A percentile compares a stretch with the other conserved stretches of the same genome.
These are phyloP conservation scores for Camponotus floridanus DNA, from an alignment of 1,140 invertebrate genomes.

Conservation along the genomic window DNA sequence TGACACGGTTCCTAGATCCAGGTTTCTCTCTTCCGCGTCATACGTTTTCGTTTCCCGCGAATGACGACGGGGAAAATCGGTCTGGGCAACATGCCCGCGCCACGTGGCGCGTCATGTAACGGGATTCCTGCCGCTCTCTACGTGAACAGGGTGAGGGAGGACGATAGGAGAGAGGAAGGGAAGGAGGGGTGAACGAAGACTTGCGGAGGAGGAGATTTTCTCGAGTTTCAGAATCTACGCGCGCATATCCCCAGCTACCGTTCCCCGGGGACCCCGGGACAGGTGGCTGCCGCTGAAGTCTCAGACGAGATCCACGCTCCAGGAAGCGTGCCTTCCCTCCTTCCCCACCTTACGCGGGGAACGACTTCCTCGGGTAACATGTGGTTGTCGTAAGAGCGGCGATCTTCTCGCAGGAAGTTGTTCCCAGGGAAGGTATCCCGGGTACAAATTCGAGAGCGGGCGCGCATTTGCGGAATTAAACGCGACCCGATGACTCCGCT, in stretches of 20 bases:
- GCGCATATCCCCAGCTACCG: neutral
- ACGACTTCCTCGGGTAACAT: slow-evolving; percentile 74
- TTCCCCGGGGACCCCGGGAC: slow-evolving; percentile 70
- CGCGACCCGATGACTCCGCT: slow-evolving; percentile 47
- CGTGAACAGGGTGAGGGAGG: neutral
- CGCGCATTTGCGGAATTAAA: slow-evolving; percentile 21
- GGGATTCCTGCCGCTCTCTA: slow-evolving; percentile 47
- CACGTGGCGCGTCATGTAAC: slow-evolving; percentile 67
- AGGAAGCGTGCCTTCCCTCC: slow-evolving; percentile 63
- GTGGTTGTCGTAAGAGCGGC: slow-evolving; percentile 73
- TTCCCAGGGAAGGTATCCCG: neutral
- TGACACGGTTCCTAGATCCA: neutral
- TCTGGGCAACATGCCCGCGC: slow-evolving; percentile 59
- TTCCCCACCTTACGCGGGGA: neutral
- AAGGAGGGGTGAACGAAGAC: neutral
- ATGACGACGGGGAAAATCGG: slow-evolving; percentile 31
- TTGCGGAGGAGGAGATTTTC: slow-evolving; percentile 62
- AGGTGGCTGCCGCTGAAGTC: slow-evolving; percentile 74
- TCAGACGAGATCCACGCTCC: slow-evolving; percentile 73
- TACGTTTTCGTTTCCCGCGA: neutral
- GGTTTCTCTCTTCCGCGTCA: neutral
- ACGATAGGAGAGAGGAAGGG: neutral
- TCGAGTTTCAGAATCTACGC: slow-evolving; percentile 64
- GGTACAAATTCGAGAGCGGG: slow-evolving; percentile 41
- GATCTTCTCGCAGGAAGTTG: slow-evolving; percentile 71